phyloP scores from a whole-genome alignment of 2,113 vertebrate species.

The Rhynchomys soricoides region DNA sequence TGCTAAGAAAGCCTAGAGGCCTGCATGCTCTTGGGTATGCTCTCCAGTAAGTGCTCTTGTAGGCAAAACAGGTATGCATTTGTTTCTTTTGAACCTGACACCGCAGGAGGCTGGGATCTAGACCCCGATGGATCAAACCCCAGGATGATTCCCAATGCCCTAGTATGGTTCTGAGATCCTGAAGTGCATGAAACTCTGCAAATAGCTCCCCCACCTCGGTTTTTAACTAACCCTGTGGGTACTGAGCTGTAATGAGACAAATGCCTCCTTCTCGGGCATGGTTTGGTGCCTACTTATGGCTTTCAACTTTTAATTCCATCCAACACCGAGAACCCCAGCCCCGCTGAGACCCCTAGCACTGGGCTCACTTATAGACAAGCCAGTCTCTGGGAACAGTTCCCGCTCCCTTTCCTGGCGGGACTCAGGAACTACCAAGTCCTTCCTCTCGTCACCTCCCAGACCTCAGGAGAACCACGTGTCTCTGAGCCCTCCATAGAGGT shows the following conservation, averaged over 20 bases:
- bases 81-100: neutral
- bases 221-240: conserved; percentile 4
- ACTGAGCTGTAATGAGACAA: neutral
- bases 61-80: neutral
- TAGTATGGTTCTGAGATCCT: conserved; percentile 14
- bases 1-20: neutral
- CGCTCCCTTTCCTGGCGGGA: neutral
- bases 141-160: conserved; percentile 8
- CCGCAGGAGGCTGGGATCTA: neutral
- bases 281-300: neutral
- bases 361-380: neutral
- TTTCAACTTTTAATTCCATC: conserved; percentile 25
- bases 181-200: neutral
- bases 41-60: neutral
- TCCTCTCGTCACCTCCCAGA: neutral
- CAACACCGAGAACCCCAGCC: neutral
- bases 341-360: neutral
- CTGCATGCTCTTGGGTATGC: neutral
- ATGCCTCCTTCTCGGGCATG: neutral
- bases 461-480: neutral
- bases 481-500: neutral
- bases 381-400: neutral
- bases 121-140: neutral
- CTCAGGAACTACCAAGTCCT: neutral
- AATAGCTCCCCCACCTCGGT: neutral